Evolutionary conservation across 1,140 invertebrate genomes (phyloP).

Genomic region (Eubasilissa regina): DNA sequence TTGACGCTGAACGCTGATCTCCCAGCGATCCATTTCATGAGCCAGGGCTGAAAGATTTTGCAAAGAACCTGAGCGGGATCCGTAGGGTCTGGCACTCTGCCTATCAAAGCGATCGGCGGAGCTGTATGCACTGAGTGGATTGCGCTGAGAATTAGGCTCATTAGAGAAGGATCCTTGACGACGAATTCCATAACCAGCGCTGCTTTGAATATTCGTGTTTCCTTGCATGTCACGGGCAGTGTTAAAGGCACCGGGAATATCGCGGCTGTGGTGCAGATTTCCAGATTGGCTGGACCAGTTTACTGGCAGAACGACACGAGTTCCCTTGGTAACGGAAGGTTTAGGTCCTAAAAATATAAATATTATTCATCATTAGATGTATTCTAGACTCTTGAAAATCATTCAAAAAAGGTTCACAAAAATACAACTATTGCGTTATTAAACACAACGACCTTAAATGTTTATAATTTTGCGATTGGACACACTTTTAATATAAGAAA

Average conservation of each 20-base stretch:
- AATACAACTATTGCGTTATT: too few species aligned
- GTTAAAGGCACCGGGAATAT: conserved; percentile 62
- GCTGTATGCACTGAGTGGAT: conserved; percentile 69
- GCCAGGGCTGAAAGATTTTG: conserved; percentile 70
- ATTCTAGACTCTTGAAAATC: too few species aligned
- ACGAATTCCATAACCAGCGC: conserved; percentile 66
- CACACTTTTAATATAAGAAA: too few species aligned
- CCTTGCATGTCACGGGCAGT: conserved; percentile 51
- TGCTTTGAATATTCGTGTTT: conserved; percentile 66
- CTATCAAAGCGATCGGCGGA: conserved; percentile 67
- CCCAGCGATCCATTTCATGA: conserved; percentile 75
- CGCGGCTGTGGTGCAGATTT: conserved; percentile 67
- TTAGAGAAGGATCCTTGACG: conserved; percentile 69
- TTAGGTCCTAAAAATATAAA: conserved; percentile 72
- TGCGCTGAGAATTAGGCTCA: conserved; percentile 68
- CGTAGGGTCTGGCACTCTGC: conserved; percentile 64
- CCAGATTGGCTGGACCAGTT: conserved; percentile 68
- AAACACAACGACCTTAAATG: too few species aligned
- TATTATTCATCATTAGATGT: too few species aligned
- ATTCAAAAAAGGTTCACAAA: too few species aligned
- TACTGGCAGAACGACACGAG: conserved; percentile 75
- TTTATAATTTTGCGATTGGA: too few species aligned
- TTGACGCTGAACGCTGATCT: conserved; percentile 74
- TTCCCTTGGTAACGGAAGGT: conserved; percentile 77
- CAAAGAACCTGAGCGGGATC: conserved; percentile 64